Evolutionary conservation across 2,797 vertebrate species (phyloP).

Genomic region (Sebastolobus alascanus): DNA sequence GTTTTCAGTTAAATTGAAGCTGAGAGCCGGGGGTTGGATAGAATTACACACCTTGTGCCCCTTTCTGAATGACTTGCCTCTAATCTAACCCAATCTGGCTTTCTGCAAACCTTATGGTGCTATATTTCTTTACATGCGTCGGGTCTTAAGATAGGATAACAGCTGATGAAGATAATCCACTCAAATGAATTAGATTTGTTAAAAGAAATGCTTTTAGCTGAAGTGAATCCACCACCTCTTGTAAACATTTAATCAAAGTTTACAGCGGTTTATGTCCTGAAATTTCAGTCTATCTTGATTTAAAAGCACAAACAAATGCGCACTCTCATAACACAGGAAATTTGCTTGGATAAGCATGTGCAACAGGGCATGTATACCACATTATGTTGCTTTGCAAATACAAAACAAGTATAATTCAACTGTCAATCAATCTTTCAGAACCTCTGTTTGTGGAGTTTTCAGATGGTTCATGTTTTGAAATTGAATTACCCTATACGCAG

Average conservation of each 20-base stretch:
- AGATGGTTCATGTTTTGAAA: constrained; percentile 24
- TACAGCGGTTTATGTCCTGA: constrained; percentile 54
- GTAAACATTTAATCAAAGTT: constrained; percentile 77
- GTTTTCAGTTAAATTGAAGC: constrained; percentile 79
- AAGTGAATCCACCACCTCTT: constrained; percentile 53
- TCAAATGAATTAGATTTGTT: constrained; percentile 80
- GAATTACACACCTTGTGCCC: constrained; percentile 79
- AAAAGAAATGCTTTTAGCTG: constrained; percentile 54
- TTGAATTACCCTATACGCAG: constrained; percentile 3
- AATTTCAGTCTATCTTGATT: constrained; percentile 63
- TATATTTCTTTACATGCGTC: constrained; percentile 82
- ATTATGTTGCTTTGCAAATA: constrained; percentile 55
- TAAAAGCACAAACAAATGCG: constrained; percentile 58
- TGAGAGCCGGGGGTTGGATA: constrained; percentile 70
- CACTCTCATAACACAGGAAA: constrained; percentile 64
- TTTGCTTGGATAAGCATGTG: constrained; percentile 61
- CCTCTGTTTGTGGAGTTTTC: constrained; percentile 5
- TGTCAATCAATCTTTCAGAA: constrained; percentile 18
- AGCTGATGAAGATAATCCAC: constrained; percentile 80
- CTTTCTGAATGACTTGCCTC: constrained; percentile 78
- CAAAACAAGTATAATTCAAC: constrained; percentile 36
- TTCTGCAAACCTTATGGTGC: constrained; percentile 79
- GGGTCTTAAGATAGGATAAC: constrained; percentile 79
- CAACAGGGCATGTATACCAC: constrained; percentile 60
- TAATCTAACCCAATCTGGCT: constrained; percentile 89